phyloP scores from a whole-genome alignment of 1,140 invertebrate genomes.

The Leptinotarsa defecta region DNA sequence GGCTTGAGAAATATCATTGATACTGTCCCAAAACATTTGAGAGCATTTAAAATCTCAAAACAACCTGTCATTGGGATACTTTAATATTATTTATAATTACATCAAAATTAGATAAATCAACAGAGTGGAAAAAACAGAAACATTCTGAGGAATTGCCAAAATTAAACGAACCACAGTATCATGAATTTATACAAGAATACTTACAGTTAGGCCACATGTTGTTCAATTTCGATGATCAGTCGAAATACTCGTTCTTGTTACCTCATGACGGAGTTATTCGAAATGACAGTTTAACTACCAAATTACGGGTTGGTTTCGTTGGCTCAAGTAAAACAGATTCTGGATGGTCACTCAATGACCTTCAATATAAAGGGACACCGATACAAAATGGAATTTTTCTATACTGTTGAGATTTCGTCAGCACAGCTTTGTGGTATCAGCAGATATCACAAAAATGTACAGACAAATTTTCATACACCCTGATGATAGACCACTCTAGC shows the following conservation, averaged over 20 bases:
- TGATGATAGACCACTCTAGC: slow-evolving; percentile 41
- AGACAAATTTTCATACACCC: slow-evolving; percentile 43
- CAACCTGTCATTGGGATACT: too few species aligned
- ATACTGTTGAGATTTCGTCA: slow-evolving; percentile 49
- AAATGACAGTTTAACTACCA: slow-evolving; percentile 33
- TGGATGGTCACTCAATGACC: slow-evolving; percentile 50
- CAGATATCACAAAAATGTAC: slow-evolving; percentile 54
- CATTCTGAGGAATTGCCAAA: too few species aligned
- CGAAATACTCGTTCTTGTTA: neutral
- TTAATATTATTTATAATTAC: too few species aligned
- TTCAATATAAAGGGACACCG: slow-evolving; percentile 49
- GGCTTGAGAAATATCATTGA: too few species aligned
- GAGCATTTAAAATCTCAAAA: too few species aligned
- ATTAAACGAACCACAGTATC: neutral
- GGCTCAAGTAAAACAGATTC: slow-evolving; percentile 40
- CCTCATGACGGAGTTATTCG: neutral
- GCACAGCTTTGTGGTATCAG: slow-evolving; percentile 44
- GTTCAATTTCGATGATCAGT: neutral
- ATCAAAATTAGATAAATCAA: too few species aligned
- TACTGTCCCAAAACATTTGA: too few species aligned
- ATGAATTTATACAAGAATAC: neutral
- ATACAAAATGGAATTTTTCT: slow-evolving; percentile 53
- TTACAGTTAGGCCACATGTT: neutral
- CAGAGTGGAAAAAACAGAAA: too few species aligned
- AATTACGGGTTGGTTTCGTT: slow-evolving; percentile 44